phyloP scores from a whole-genome alignment of 2,797 vertebrate species.

The Spondyliosoma cantharus region DNA sequence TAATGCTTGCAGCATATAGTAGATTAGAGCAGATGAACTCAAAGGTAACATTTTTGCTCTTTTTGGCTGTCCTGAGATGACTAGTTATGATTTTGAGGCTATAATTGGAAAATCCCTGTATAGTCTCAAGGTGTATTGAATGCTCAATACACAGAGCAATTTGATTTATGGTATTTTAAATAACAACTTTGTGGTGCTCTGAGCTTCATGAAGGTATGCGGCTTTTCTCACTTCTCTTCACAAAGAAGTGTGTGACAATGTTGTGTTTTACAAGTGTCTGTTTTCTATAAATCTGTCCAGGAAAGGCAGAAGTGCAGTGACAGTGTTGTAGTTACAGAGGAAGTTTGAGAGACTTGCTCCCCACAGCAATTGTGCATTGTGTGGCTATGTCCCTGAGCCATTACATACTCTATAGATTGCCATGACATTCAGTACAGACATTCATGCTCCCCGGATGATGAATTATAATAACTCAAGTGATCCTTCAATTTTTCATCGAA shows the following conservation, averaged over 20 bases:
- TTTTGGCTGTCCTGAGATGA: neutral
- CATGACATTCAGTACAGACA: neutral
- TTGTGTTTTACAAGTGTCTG: conserved; percentile 27
- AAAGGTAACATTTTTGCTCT: neutral
- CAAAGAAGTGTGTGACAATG: neutral
- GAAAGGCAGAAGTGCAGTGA: neutral
- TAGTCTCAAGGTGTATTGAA: too few species aligned
- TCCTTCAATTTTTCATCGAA: neutral
- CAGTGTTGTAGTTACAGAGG: conserved; percentile 59
- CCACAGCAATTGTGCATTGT: conserved; percentile 46
- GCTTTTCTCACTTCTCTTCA: neutral
- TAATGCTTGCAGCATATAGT: neutral
- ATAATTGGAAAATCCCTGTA: neutral
- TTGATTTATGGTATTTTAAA: neutral
- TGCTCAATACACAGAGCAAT: neutral
- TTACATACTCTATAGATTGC: conserved; percentile 19
- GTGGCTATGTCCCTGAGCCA: conserved; percentile 23
- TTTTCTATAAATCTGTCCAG: conserved; percentile 46
- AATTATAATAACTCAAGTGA: neutral
- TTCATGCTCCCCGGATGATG: neutral
- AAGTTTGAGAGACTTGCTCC: conserved; percentile 49
- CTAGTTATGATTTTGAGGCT: neutral
- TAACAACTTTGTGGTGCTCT: neutral
- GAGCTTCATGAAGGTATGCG: neutral
- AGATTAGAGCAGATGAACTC: neutral